These are phyloP conservation scores for Epizoanthus rinbou DNA, from an alignment of 92 coral and sea anemone genomes.

Conservation along the genomic window DNA sequence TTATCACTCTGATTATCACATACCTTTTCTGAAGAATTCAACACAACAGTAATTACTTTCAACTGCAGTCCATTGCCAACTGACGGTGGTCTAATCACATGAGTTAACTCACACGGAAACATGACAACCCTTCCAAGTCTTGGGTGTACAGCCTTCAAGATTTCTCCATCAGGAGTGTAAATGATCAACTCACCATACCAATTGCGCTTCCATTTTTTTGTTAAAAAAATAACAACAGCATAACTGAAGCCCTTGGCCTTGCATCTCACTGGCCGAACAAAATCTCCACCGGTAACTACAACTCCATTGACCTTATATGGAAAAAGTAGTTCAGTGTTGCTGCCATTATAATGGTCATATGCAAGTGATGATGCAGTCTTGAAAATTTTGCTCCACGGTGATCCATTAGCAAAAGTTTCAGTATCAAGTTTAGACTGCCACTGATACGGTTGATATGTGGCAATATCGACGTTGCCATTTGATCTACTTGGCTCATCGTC, in stretches of 20 bases:
- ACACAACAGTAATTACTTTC: slow-evolving; percentile 51
- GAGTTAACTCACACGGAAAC: slow-evolving; percentile 54
- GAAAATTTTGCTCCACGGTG: slow-evolving; percentile 46
- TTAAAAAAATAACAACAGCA: slow-evolving; percentile 53
- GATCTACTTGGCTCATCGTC: background rate
- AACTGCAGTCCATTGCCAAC: slow-evolving; percentile 51
- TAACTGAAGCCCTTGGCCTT: background rate
- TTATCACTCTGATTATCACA: background rate
- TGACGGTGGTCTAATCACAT: slow-evolving; percentile 73
- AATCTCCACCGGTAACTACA: slow-evolving; percentile 59
- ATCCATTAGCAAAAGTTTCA: slow-evolving; percentile 5
- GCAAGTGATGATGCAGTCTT: background rate
- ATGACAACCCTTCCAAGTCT: slow-evolving; percentile 66
- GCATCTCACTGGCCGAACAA: slow-evolving; percentile 11
- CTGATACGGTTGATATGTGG: slow-evolving; percentile 10
- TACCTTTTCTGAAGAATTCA: slow-evolving; percentile 29
- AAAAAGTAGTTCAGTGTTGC: background rate
- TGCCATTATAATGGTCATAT: too few relatives aligned
- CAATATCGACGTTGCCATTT: background rate
- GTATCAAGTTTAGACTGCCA: slow-evolving; percentile 53
- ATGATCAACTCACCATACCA: slow-evolving; percentile 74
- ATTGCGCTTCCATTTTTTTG: slow-evolving; percentile 64
- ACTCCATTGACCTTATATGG: slow-evolving; percentile 47
- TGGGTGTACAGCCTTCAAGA: slow-evolving; percentile 68
- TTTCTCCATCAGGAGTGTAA: slow-evolving; percentile 67